These are phyloP conservation scores for Bambusicola thoracicus DNA, from an alignment of 2,113 vertebrate genomes.

Conservation along the genomic window DNA sequence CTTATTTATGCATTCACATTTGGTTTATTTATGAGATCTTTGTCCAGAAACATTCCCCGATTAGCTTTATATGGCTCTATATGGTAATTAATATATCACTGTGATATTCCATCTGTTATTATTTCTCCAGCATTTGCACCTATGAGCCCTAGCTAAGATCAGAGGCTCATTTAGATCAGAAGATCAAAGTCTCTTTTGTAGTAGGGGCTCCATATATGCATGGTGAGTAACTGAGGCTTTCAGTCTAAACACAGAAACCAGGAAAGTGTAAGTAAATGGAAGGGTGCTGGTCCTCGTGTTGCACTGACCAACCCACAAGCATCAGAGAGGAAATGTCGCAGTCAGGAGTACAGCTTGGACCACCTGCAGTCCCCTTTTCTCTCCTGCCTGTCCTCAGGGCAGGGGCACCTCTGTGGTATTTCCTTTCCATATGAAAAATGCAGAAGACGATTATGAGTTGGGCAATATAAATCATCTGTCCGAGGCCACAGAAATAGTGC, in stretches of 20 bases:
- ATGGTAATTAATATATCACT: conserved; percentile 45
- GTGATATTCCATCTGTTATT: conserved; percentile 61
- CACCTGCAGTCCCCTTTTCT: background rate
- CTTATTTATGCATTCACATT: conserved; percentile 67
- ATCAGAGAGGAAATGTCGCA: fast-evolving
- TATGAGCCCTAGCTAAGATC: conserved; percentile 5
- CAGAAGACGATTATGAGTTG: background rate
- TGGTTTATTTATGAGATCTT: conserved; percentile 66
- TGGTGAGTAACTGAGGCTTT: background rate
- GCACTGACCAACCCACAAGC: fast-evolving
- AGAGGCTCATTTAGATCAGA: conserved; percentile 15
- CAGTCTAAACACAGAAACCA: background rate
- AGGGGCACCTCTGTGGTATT: background rate
- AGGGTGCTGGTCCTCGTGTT: background rate
- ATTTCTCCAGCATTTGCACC: conserved; percentile 41
- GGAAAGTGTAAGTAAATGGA: background rate
- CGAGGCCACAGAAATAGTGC: background rate
- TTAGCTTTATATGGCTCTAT: conserved; percentile 37
- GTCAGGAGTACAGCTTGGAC: background rate
- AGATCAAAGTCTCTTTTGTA: conserved; percentile 58
- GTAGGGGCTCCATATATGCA: background rate
- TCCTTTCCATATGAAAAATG: background rate
- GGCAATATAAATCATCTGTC: background rate
- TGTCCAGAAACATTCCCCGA: conserved; percentile 32
- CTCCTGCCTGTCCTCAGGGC: background rate